A percentile compares a stretch with the other conserved stretches of the same genome.
These are phyloP conservation scores for Burhinus oedicnemus DNA, from an alignment of 2,113 vertebrate species.

Conservation along the genomic window DNA sequence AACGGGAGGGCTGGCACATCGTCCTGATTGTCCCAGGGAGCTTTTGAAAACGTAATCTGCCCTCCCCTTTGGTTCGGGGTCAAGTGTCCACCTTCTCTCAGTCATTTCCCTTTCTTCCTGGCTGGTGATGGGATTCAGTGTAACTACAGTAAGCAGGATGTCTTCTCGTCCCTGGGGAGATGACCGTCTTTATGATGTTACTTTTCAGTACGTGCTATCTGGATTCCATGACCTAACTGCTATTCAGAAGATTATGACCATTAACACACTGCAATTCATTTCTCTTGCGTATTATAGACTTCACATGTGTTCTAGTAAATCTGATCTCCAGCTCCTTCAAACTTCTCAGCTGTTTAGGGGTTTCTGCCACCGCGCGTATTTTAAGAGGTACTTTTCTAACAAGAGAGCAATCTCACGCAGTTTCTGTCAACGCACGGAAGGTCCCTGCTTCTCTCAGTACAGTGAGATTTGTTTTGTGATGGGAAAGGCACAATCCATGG, in stretches of 20 bases:
- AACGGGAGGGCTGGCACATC: background rate
- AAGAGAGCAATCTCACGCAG: rapidly evolving
- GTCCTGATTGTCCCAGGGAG: background rate
- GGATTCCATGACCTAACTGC: background rate
- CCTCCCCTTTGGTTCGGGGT: background rate
- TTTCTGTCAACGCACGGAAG: background rate
- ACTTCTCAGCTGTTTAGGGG: background rate
- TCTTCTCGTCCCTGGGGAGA: background rate
- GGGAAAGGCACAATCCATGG: background rate
- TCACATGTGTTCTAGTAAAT: background rate
- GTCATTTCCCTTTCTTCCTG: background rate
- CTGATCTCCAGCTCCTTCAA: background rate
- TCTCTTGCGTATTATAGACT: background rate
- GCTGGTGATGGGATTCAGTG: rapidly evolving
- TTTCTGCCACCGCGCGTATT: background rate
- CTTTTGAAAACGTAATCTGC: background rate
- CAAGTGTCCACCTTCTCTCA: rapidly evolving
- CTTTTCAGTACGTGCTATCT: rapidly evolving
- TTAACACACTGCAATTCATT: background rate
- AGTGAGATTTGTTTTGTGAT: background rate
- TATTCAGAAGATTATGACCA: background rate
- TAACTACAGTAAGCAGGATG: background rate
- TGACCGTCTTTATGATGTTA: rapidly evolving
- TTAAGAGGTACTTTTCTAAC: background rate
- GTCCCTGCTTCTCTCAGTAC: background rate